phyloP scores from a whole-genome alignment of 2,888 invertebrate species.

The Acanthacorydalis orientalis region DNA sequence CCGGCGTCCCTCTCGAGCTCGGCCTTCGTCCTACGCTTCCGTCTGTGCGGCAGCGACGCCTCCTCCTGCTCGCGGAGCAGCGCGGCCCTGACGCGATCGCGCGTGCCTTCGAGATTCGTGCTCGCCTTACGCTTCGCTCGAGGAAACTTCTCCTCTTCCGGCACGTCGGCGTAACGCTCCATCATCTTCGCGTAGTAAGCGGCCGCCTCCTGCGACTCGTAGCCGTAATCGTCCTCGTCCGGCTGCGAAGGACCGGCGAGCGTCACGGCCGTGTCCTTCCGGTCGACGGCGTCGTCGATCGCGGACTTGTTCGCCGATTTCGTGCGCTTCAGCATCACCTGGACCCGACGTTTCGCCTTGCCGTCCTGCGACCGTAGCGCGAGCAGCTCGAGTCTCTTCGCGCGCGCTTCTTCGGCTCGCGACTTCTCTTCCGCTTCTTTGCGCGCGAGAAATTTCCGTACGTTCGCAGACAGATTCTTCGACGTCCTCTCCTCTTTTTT shows the following conservation, averaged over 20 bases:
- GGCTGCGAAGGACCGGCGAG: constrained; percentile 59
- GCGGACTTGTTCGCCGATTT: constrained; percentile 82
- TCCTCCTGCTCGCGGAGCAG: constrained; percentile 54
- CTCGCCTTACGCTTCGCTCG: constrained; percentile 33
- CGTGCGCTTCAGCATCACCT: constrained; percentile 54
- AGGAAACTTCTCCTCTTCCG: constrained; percentile 55
- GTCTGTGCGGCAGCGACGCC: constrained; percentile 47
- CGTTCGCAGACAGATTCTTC: constrained; percentile 53
- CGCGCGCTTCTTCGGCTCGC: constrained; percentile 41
- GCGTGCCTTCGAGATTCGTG: constrained; percentile 38
- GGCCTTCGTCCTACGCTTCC: constrained; percentile 28
- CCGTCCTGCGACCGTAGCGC: constrained; percentile 36
- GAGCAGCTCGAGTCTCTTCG: constrained; percentile 44
- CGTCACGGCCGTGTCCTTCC: constrained; percentile 58
- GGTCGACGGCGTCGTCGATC: constrained; percentile 62
- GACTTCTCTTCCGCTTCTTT: constrained; percentile 64
- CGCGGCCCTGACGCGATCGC: constrained; percentile 62
- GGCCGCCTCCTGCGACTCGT: constrained; percentile 68
- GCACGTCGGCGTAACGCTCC: constrained; percentile 59
- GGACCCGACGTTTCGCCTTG: constrained; percentile 24
- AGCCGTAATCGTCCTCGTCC: constrained; percentile 84
- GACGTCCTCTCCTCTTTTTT: constrained; percentile 58
- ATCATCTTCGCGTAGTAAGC: constrained; percentile 71
- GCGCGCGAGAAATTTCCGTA: constrained; percentile 67
- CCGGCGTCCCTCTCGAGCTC: constrained; percentile 16